Evolutionary conservation across 2,113 vertebrate species (phyloP).

Genomic region (Anhinga rufa): DNA sequence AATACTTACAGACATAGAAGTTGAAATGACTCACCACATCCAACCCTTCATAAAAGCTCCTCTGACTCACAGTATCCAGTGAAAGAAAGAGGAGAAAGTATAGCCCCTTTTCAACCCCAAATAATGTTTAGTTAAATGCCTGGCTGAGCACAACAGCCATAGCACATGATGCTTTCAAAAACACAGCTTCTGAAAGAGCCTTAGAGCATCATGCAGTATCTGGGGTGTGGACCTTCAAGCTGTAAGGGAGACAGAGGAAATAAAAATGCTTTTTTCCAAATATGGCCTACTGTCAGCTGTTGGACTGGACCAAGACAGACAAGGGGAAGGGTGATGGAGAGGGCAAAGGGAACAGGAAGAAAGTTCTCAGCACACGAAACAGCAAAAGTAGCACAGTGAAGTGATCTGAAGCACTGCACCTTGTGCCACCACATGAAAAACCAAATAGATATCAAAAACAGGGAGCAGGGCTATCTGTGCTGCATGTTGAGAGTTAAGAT

Average conservation of each 20-base stretch:
- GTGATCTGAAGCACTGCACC: neutral
- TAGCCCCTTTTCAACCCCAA: neutral
- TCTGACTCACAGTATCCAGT: neutral
- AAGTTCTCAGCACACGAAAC: neutral
- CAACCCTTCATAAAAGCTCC: neutral
- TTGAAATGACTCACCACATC: constrained; percentile 21
- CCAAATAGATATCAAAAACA: neutral
- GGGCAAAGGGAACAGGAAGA: neutral
- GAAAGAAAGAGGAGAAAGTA: neutral
- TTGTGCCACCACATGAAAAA: neutral
- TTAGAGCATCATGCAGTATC: fast-evolving
- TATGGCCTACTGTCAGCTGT: neutral
- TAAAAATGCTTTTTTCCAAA: neutral
- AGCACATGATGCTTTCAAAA: neutral
- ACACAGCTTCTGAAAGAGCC: neutral
- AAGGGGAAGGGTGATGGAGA: neutral
- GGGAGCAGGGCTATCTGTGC: neutral
- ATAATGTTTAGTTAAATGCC: neutral
- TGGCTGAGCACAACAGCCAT: neutral
- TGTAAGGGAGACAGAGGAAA: neutral
- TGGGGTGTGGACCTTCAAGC: neutral
- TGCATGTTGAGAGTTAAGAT: neutral
- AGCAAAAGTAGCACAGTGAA: neutral
- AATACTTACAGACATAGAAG: constrained; percentile 18
- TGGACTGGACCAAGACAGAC: neutral